Base-by-base conservation (phyloP, 2,888 invertebrate species). In the Eucera pruinosa region DNA sequence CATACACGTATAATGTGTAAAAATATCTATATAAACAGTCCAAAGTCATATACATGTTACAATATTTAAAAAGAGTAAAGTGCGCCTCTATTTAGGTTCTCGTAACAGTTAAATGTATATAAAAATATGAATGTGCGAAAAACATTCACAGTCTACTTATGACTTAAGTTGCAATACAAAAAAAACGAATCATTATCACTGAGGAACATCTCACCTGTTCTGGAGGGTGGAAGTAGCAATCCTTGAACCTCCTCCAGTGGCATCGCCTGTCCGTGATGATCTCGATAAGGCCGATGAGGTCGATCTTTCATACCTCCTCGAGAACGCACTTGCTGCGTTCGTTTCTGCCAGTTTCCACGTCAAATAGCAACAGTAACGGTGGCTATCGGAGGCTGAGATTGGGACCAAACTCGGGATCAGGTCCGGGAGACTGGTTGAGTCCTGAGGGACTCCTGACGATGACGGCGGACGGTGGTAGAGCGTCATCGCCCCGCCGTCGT, bases 401-500 rank as follows among this genome's bases (percentile, higher is more conserved):
- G 85, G 83, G 77, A 76, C 39, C 60, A 67, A 60, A 55, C 41
- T 43, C 52, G 69, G 84, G 82, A 81, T 77, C 70, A 69, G 83
- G 80, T 84, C 57, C 73, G 81, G 89, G 86, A 86, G 81, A 82
- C 74, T 74, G 84, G 86, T 81, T 68, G 89, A 89, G 91, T 88
- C 91, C 90, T 88, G 86, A 82, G 85, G 91, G 90, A 91, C 90
- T 86, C 91, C 87, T 89, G 86, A 80, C 82, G 85, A 88, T 84
- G 88, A 86, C 87, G 87, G 78, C 78, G 84, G 88, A 88, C 87
- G 89, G 87, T 88, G 88, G 86, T 90, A 87, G 87, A 89, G 90
- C 88, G 89, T 91, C 91, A 91, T 91, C 91, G 91, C 91, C 91
- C 90, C 88, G 90, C 88, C 89, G 89, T 90, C 90, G 85, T 89